Conservation (phyloP, 2,888 invertebrate species). For the Euspilapteryx auroguttella region DNA sequence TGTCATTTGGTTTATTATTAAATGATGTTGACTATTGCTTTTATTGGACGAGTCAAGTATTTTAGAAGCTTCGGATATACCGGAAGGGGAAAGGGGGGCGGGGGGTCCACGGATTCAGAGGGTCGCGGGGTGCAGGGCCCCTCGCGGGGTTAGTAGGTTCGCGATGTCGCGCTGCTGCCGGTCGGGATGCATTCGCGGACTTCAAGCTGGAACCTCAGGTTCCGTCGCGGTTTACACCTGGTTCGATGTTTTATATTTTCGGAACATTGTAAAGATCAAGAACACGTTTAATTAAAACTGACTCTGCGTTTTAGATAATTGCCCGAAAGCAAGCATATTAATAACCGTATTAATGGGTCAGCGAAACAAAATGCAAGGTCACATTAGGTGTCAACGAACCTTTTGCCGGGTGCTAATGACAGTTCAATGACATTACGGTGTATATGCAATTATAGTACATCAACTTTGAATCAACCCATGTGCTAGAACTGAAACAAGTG, state of each 20-base stretch:
- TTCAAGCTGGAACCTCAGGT: constrained; percentile 57
- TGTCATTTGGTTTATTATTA: too few relatives aligned
- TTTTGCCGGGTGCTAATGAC: constrained; percentile 41
- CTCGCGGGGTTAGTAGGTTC: constrained; percentile 60
- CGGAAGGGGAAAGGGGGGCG: constrained; percentile 32
- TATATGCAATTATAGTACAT: constrained; percentile 23
- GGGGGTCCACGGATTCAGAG: constrained; percentile 45
- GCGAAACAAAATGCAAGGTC: constrained; percentile 47
- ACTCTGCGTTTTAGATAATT: too few relatives aligned
- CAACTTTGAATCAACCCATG: too few relatives aligned
- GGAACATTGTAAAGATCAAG: too few relatives aligned
- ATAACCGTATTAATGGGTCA: constrained; percentile 44
- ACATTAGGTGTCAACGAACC: constrained; percentile 53
- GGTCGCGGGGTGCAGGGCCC: constrained; percentile 54
- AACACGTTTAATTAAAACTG: too few relatives aligned
- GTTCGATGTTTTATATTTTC: constrained; percentile 19
- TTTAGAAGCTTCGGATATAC: constrained; percentile 55
- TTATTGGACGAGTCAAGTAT: too few relatives aligned
- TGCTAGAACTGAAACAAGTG: too few relatives aligned
- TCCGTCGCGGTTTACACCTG: constrained; percentile 49
- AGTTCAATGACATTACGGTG: constrained; percentile 52
- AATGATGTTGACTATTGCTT: constrained; percentile 20
- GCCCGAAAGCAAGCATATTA: too few relatives aligned
- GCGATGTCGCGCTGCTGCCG: constrained; percentile 56
- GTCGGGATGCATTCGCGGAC: constrained; percentile 60